Base-by-base conservation (phyloP, 1,140 invertebrate species). In the Propsilocerus akamusi region DNA sequence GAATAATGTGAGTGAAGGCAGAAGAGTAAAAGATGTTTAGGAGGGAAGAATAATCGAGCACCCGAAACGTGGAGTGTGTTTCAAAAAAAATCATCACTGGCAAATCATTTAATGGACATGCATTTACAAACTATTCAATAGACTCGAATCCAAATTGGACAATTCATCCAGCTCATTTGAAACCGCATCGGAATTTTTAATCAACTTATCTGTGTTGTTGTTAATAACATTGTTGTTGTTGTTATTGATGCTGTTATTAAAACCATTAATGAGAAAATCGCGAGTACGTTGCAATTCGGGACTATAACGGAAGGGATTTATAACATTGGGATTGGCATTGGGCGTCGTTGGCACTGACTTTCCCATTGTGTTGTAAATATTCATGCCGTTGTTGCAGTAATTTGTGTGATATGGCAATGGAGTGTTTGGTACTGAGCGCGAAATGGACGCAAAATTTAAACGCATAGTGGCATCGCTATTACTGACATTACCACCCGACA, bases 321-420 rank as follows among this genome's bases (percentile, higher is more conserved):
- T 55, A 24, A 69, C 68, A 52, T 68, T 66, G 0, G 62, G 67
- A 24, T 59, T 62, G 25, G 71, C 53, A 50, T 69, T 62, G 26
- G 77, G 76, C 30, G 76, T 80, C 3, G 75, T 76, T 46, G 77
- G 76, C 63, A 78, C 76, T 0, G 76, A 78, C 55, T 76, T 75
- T 71, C 54, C 66, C 60, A 32, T 55, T 50, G 41, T 59, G 55
- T 47, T 54, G 48, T 53, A 57, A 54, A 55, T 56, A 47, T 58
- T 59, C 10, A 56, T 57, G 54, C 57, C 67, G 17, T 58, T 49
- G 54, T 37, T 41, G 2, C 4, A 4, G 46, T 55, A 59, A 5
- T 60, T 62, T 53, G 68, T 68, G 11, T 37, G 47, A 53, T 64
- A 69, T 1, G 77, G 75, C 48, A 78, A 54, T 10, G 76, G 76